Percentiles rank a stretch among this genome's conserved stretches.
phyloP scores from a whole-genome alignment of 1,140 invertebrate species.

The Drosophila suzukii region DNA sequence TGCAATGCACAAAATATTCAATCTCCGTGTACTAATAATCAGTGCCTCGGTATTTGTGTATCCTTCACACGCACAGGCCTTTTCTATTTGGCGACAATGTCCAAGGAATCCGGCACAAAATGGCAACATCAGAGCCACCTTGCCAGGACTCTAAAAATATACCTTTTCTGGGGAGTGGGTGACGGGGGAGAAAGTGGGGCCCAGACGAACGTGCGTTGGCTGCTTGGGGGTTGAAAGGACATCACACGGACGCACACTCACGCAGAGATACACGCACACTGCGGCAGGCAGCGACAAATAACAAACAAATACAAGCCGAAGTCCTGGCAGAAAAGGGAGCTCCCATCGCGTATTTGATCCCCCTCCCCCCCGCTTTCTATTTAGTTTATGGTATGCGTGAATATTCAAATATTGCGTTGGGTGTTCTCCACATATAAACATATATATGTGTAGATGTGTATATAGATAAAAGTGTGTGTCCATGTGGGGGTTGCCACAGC shows the following conservation, averaged over 20 bases:
- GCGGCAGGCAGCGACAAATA: slow-evolving; percentile 68
- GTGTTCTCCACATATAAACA: slow-evolving; percentile 10
- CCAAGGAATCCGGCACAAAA: slow-evolving; percentile 70
- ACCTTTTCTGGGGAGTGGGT: slow-evolving; percentile 18
- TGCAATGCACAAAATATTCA: neutral
- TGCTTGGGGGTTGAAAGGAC: slow-evolving; percentile 75
- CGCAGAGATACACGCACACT: slow-evolving; percentile 50
- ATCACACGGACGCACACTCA: slow-evolving; percentile 31
- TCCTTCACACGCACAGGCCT: slow-evolving; percentile 38
- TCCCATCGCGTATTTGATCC: slow-evolving; percentile 69
- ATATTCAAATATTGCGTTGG: slow-evolving; percentile 72
- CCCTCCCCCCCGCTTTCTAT: slow-evolving; percentile 18
- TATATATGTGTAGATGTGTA: slow-evolving; percentile 23
- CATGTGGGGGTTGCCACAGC: slow-evolving; percentile 77
- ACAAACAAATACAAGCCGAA: slow-evolving; percentile 68
- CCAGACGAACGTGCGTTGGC: slow-evolving; percentile 68
- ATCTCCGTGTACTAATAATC: slow-evolving; percentile 1
- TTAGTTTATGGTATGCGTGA: slow-evolving; percentile 80
- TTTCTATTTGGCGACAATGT: slow-evolving; percentile 76
- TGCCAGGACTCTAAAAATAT: slow-evolving; percentile 51
- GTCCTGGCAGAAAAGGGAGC: slow-evolving; percentile 58
- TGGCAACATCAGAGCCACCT: slow-evolving; percentile 61
- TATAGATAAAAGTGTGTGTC: slow-evolving; percentile 36
- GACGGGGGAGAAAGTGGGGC: slow-evolving; percentile 21
- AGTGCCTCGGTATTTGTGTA: slow-evolving; percentile 17